Base-by-base conservation (phyloP, 2,113 vertebrate species). In the Conger conger region DNA sequence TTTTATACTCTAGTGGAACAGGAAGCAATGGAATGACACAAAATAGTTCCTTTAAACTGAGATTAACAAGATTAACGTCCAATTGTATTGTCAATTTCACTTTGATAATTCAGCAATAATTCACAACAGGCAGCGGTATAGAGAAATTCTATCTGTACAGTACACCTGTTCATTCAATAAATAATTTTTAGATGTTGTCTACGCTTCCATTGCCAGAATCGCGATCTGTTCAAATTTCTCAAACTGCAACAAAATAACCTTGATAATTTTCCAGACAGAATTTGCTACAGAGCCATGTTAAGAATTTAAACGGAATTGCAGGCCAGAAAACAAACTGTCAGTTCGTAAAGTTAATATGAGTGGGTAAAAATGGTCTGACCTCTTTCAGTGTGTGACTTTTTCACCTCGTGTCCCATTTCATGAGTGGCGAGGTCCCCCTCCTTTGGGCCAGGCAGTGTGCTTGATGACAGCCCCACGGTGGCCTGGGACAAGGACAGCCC, bases 381-480 rank as follows among this genome's bases (percentile, higher is more conserved):
- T 97, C 97, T 98, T 87, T 98, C 97, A 91, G 93, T 89, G 89
- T 97, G 97, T 88, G 94, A 95, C 93, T 97, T 96, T 95, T 97
- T 99, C 57, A 94, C 93, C 83, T 99, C 97, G 87, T 97, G 98
- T 73, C 96, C 95, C 88, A 96, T 94, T 1, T 99, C 97, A 86
- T 97, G 95, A 85, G 96, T 95, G 88, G 97, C 95, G 91, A 96
- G 91, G 89, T 99, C 97, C 63, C 96, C 95, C 87, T 99, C 98
- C 90, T 96, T 97, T 60, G 96, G 93, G 6, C 96, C 96, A 50
- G 95, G 97, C 79, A 95, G 90, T 60, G 96, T 92, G 50, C 95
- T 97, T 82, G 97, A 97, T 84, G 97, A 98, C 87, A 98, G 96
- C 87, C 97, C 97, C 94, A 98, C 94, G 89, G 97, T 90, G 90